Evolutionary conservation across 2,113 vertebrate genomes (phyloP).

Genomic region (Poeciliopsis retropinna): DNA sequence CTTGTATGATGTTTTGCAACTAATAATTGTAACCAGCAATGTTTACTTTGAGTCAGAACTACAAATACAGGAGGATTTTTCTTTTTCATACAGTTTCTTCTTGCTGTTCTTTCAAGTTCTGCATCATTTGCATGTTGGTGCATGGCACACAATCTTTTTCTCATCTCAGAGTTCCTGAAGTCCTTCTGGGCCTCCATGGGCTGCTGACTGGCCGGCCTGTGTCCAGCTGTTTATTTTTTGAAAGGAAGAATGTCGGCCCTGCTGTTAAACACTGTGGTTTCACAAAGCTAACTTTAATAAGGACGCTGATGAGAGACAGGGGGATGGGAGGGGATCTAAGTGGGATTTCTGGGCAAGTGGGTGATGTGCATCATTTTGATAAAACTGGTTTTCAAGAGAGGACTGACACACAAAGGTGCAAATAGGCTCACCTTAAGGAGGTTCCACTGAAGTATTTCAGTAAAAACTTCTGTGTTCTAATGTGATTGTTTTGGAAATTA

Average conservation of each 20-base stretch:
- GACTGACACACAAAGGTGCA: background rate
- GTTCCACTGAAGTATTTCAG: background rate
- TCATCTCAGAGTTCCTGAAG: constrained; percentile 24
- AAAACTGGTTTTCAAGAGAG: constrained; percentile 4
- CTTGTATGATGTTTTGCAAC: constrained; percentile 12
- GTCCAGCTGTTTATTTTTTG: constrained; percentile 69
- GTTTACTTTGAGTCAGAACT: constrained; percentile 2
- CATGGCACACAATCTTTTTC: constrained; percentile 7
- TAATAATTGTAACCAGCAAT: constrained; percentile 33
- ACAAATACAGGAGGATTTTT: background rate
- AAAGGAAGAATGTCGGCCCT: constrained; percentile 49
- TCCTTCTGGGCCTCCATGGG: constrained; percentile 20
- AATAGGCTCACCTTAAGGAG: constrained; percentile 18
- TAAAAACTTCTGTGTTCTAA: background rate
- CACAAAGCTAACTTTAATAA: constrained; percentile 76
- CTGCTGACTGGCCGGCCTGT: constrained; percentile 26
- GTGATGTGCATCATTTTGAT: background rate
- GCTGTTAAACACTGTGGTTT: constrained; percentile 66
- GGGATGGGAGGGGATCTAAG: background rate
- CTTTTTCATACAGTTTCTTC: background rate
- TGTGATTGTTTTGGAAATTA: background rate
- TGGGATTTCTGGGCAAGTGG: constrained; percentile 21
- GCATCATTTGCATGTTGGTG: background rate
- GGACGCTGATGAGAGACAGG: constrained; percentile 66
- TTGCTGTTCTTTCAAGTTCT: background rate